These are phyloP conservation scores for Pseudomyrmex flavicornis DNA, from an alignment of 1,140 invertebrate species.

Conservation along the genomic window DNA sequence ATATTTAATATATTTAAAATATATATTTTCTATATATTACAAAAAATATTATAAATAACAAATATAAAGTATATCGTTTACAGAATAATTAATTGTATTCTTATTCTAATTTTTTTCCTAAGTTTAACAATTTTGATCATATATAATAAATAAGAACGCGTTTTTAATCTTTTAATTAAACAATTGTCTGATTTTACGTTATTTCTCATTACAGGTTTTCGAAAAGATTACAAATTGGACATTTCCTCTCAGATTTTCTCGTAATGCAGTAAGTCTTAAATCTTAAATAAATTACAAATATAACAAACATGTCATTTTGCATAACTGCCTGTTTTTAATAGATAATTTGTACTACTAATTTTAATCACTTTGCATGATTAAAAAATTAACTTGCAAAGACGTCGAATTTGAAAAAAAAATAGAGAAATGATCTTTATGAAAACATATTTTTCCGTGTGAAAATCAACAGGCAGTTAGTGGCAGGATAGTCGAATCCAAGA, in stretches of 20 bases:
- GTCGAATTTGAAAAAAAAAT: not conserved
- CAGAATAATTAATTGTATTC: no score
- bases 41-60: no score
- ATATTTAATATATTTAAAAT: conserved; percentile 16
- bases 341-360: no score
- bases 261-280: no score
- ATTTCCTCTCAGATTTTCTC: not conserved
- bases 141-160: not conserved
- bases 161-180: not conserved
- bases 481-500: conserved; percentile 49
- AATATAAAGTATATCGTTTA: no score
- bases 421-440: conserved; percentile 13
- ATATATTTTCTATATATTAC: not conserved
- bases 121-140: not conserved
- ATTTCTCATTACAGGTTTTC: conserved; percentile 29
- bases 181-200: not conserved
- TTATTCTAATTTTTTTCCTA: no score
- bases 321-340: no score
- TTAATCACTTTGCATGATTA: not conserved
- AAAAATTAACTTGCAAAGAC: not conserved
- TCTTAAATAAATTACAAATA: no score
- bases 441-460: conserved; percentile 54
- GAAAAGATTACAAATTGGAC: not conserved
- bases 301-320: no score
- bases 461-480: conserved; percentile 52